Conservation (phyloP, 2,888 invertebrate genomes). For the Notodonta ziczac region DNA sequence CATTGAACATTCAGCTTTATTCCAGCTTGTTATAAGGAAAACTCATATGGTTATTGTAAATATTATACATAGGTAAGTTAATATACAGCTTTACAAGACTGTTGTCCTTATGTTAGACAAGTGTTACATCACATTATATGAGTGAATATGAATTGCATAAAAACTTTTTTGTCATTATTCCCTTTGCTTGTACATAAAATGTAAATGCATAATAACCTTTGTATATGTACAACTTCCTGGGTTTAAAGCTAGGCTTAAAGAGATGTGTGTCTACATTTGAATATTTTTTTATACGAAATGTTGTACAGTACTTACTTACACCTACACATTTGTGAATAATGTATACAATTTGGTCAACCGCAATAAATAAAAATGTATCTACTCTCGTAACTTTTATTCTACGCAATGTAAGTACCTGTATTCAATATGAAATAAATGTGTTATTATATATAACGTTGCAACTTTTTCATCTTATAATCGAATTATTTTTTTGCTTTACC, state of each 20-base stretch:
- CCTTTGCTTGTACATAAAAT: conserved; percentile 20
- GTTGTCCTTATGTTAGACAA: conserved; percentile 59
- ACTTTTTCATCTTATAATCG: conserved; percentile 40
- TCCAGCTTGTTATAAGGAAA: conserved; percentile 36
- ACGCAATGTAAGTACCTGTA: conserved; percentile 54
- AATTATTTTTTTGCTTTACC: conserved; percentile 55
- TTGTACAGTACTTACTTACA: conserved; percentile 29
- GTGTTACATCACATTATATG: conserved; percentile 49
- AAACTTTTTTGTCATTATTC: conserved; percentile 19
- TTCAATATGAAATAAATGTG: conserved; percentile 69
- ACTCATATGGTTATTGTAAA: conserved; percentile 36
- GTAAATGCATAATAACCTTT: conserved; percentile 37
- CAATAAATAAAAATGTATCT: conserved; percentile 48
- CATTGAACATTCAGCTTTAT: conserved; percentile 28
- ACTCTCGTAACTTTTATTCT: conserved; percentile 61
- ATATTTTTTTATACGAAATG: conserved; percentile 39
- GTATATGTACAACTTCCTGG: conserved; percentile 23
- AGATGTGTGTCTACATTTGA: conserved; percentile 25
- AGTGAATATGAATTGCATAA: no score
- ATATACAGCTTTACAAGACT: conserved; percentile 64
- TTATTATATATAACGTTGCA: conserved; percentile 51
- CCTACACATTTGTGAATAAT: conserved; percentile 22
- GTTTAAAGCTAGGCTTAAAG: conserved; percentile 8
- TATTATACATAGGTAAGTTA: conserved; percentile 29
- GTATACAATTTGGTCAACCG: conserved; percentile 38